Base-by-base conservation (phyloP, 1,140 invertebrate species). In the Trichogramma pretiosum region DNA sequence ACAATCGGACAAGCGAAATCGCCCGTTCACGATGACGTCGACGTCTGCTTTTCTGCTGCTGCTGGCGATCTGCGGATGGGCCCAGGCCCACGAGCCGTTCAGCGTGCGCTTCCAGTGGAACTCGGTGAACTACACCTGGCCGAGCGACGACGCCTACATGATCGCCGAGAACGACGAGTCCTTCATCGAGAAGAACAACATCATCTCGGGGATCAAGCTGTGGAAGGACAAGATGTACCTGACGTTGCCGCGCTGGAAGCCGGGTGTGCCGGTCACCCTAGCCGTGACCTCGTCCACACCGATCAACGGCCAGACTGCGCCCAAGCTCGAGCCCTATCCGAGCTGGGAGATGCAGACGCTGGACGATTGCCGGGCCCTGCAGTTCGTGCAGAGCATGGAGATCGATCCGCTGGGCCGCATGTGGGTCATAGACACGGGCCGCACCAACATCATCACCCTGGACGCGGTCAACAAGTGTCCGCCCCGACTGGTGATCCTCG, bases 381-480 rank as follows among this genome's bases (percentile, higher is more conserved):
- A 85, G 55, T 79, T 78, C 48, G 81, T 84, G 4, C 81, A 83
- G 58, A 79, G 77, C 52, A 73, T 85, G 56, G 82, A 85, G 60
- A 80, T 85, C 17, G 82, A 85, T 54, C 73, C 73, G 0, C 66
- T 72, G 18, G 82, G 80, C 3, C 64, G 80, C 1, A 80, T 86
- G 78, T 86, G 83, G 83, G 74, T 84, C 1, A 56, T 84, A 32
- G 84, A 86, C 55, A 77, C 78, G 13, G 81, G 82, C 0, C 67
- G 78, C 7, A 68, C 78, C 0, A 70, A 67, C 1, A 75, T 74
- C 10, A 53, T 77, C 35, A 74, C 65, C 0, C 35, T 59, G 10
- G 57, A 75, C 1, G 57, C 65, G 1, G 71, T 69, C 24, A 61
- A 64, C 13, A 60, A 58, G 18, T 86, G 83, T 56, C 77, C 77